phyloP scores from a whole-genome alignment of 2,113 vertebrate genomes.

The Cebidichthys violaceus region DNA sequence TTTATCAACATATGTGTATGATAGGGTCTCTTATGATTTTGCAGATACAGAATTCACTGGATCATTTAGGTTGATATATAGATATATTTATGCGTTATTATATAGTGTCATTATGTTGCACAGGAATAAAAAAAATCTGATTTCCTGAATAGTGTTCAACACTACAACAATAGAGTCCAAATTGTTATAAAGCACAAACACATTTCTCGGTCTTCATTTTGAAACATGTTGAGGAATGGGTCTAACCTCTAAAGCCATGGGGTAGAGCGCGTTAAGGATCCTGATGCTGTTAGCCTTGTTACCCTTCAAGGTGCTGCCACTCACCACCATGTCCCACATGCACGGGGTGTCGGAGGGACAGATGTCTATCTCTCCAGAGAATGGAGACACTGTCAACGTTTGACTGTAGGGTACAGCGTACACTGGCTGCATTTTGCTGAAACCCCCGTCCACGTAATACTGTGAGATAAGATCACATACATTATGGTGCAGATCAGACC shows the following conservation, averaged over 20 bases:
- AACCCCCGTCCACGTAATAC: conserved; percentile 91
- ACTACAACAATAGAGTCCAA: no score
- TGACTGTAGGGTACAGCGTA: conserved; percentile 66
- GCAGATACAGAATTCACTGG: not conserved
- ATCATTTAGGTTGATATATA: conserved; percentile 1
- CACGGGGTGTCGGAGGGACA: conserved; percentile 84
- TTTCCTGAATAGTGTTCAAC: not conserved
- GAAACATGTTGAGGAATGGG: not conserved
- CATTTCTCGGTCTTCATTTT: not conserved
- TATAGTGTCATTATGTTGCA: not conserved
- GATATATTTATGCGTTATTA: not conserved
- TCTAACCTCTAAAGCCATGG: conserved; percentile 84
- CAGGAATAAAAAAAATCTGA: not conserved
- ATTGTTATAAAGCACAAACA: not conserved
- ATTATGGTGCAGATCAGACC: not conserved
- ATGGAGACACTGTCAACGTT: conserved; percentile 89
- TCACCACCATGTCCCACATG: conserved; percentile 84
- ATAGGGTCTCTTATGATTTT: not conserved
- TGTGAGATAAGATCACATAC: conserved; percentile 55
- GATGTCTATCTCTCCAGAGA: conserved; percentile 91
- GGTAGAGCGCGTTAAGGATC: conserved; percentile 86
- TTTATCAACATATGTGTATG: not conserved
- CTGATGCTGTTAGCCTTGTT: conserved; percentile 87
- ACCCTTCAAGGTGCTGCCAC: conserved; percentile 84
- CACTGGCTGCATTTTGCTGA: conserved; percentile 87